phyloP scores from a whole-genome alignment of 2,888 invertebrate species.

The Phaedon cochleariae region DNA sequence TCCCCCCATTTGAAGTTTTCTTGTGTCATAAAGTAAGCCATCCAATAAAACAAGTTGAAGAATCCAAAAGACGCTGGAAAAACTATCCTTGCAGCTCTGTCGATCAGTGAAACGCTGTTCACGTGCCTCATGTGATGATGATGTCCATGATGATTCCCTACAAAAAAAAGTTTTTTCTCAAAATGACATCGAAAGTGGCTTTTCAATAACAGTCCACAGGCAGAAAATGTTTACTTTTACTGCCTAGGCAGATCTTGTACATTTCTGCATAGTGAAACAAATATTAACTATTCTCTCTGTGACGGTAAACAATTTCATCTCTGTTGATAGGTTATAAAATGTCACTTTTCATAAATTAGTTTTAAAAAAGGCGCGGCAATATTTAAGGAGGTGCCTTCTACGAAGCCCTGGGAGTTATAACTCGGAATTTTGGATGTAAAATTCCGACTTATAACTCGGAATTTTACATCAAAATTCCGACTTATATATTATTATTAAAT shows the following conservation, averaged over 20 bases:
- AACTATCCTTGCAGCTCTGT: constrained; percentile 80
- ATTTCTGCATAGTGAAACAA: neutral
- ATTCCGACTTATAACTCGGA: too few relatives aligned
- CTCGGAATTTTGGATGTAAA: too few relatives aligned
- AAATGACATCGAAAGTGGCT: too few relatives aligned
- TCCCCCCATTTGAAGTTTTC: constrained; percentile 80
- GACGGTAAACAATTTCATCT: too few relatives aligned
- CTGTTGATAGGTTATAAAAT: too few relatives aligned
- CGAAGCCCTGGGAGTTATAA: too few relatives aligned
- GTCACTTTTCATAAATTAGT: too few relatives aligned
- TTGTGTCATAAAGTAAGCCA: constrained; percentile 81
- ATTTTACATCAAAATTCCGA: too few relatives aligned
- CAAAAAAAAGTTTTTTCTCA: constrained; percentile 35
- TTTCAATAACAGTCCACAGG: neutral
- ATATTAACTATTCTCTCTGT: too few relatives aligned
- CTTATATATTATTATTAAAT: too few relatives aligned
- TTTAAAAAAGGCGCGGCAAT: too few relatives aligned
- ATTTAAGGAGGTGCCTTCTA: too few relatives aligned
- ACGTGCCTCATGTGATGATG: constrained; percentile 68
- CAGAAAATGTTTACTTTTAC: neutral
- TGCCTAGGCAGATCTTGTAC: neutral
- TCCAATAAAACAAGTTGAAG: constrained; percentile 91
- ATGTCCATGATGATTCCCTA: constrained; percentile 60
- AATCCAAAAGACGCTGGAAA: constrained; percentile 88
- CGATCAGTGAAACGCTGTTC: constrained; percentile 88